Percentiles rank a stretch among this genome's conserved stretches.
phyloP scores from a whole-genome alignment of 92 coral and sea anemone genomes.

The Palythoa caribaeorum region DNA sequence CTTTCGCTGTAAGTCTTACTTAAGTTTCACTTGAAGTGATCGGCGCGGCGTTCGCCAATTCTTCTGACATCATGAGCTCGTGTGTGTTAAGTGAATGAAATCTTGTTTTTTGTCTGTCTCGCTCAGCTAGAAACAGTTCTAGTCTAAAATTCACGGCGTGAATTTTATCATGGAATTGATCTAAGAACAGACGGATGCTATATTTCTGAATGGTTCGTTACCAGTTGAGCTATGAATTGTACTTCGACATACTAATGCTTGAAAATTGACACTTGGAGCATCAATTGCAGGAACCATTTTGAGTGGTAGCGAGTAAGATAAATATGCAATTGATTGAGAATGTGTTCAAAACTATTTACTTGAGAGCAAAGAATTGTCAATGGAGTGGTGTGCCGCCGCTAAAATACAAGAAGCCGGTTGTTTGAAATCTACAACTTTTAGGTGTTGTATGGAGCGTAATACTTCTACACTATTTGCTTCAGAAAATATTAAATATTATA shows the following conservation, averaged over 20 bases:
- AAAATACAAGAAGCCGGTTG: neutral
- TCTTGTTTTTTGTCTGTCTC: neutral
- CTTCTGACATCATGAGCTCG: neutral
- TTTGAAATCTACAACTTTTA: neutral
- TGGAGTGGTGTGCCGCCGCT: neutral
- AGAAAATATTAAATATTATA: neutral
- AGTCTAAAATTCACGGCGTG: neutral
- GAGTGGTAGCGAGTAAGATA: neutral
- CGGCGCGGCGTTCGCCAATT: neutral
- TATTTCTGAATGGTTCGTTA: neutral
- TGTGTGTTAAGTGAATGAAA: neutral
- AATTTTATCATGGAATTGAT: neutral
- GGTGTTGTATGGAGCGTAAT: neutral
- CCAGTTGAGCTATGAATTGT: neutral
- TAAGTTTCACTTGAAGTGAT: neutral
- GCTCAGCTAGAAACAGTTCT: neutral
- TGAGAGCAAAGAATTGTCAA: neutral
- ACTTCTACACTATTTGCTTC: neutral
- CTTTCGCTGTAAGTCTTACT: neutral
- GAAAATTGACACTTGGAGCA: slow-evolving; percentile 20
- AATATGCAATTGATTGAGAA: neutral
- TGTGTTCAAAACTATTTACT: neutral
- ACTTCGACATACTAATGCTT: neutral
- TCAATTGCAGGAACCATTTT: neutral
- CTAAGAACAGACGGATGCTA: neutral